Evolutionary conservation across 2,888 invertebrate species (phyloP), one percentile per base, ranked within the genome.

Genomic region (Uropetala carovei): DNA sequence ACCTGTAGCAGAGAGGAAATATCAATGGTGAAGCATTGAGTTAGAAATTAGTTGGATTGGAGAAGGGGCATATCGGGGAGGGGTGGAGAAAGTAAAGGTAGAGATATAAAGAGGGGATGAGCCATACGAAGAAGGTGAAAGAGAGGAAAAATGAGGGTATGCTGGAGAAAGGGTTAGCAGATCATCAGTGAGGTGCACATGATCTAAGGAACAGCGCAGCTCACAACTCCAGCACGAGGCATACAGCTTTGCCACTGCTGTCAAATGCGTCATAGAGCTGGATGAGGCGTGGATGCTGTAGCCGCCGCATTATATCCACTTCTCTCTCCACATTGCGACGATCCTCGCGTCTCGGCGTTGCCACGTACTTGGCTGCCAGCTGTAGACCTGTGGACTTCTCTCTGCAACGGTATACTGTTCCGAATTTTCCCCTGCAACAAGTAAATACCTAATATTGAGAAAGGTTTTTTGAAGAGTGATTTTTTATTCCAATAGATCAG

Each of bases 201-300:
- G 56, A 57, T 57, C 43, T 1, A 43, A 43, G 43, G 43, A 43
- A 43, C 5, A 43, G 43, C 43, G 43, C 14, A 68, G 18, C 99
- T 98, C 96, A 99, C 99, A 99, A 96, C 96, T 99, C 99, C 93
- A 99, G 96, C 93, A 99, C 97, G 94, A 99, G 98, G 95, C 99
- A 98, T 97, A 99, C 99, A 94, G 98, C 97, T 95, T 98, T 98
- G 94, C 97, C 97, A 95, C 97, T 97, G 89, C 64, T 64, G 95
- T 99, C 99, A 95, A 98, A 99, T 16, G 99, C 99, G 94, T 99
- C 99, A 95, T 99, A 99, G 84, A 99, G 96, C 95, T 99, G 99
- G 94, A 99, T 98, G 91, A 99, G 97, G 93, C 99, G 96, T 59
- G 99, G 99, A 96, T 99, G 99, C 94, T 99, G 98, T 92, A 99